Evolutionary conservation across 2,113 vertebrate genomes (phyloP).

Genomic region (Aphelocoma coerulescens): DNA sequence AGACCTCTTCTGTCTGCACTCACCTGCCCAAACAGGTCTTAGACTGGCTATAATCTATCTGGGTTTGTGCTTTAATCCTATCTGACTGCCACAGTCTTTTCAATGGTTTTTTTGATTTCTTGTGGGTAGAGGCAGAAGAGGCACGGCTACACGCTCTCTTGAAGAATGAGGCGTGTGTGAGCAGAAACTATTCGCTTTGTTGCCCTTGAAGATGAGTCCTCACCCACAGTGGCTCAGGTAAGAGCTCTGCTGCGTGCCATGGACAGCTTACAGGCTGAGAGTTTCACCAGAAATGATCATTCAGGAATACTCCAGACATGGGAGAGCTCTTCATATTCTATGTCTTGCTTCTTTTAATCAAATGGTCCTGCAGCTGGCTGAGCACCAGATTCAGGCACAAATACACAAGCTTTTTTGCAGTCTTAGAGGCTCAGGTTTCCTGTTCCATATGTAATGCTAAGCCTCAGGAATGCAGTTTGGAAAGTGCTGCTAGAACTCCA

Average conservation of each 20-base stretch:
- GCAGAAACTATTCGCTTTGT: background rate
- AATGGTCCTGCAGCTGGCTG: background rate
- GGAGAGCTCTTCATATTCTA: background rate
- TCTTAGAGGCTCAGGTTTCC: background rate
- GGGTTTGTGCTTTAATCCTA: background rate
- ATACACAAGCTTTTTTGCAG: background rate
- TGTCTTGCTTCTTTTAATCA: background rate
- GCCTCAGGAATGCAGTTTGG: background rate
- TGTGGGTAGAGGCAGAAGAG: background rate
- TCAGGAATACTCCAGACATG: background rate
- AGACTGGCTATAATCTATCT: background rate
- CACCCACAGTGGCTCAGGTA: background rate
- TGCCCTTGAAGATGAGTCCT: background rate
- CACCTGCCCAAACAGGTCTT: background rate
- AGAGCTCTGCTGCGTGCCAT: rapidly evolving
- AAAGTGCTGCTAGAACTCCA: background rate
- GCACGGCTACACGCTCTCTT: rapidly evolving
- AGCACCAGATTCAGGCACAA: background rate
- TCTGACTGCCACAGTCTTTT: background rate
- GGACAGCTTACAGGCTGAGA: background rate
- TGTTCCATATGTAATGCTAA: background rate
- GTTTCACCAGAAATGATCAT: background rate
- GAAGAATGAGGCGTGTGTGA: background rate
- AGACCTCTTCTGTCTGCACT: background rate
- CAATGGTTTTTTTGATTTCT: background rate